Evolutionary conservation across 2,888 invertebrate species (phyloP).

Genomic region (Drosophila crucigera): DNA sequence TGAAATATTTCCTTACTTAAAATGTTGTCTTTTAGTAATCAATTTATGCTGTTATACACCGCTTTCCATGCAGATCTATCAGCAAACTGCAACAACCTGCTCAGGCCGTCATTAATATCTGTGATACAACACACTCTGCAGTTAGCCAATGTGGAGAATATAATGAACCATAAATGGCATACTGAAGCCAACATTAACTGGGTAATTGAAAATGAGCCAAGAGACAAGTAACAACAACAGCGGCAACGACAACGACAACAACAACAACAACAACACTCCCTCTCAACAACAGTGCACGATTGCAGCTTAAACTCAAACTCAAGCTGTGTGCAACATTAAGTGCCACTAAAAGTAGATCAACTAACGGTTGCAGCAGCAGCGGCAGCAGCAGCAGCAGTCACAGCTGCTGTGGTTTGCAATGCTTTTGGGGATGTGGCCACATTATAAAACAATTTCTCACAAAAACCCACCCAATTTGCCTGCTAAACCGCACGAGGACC

Average conservation of each 20-base stretch:
- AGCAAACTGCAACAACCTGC: constrained; percentile 8
- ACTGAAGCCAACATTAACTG: constrained; percentile 59
- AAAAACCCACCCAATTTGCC: constrained; percentile 73
- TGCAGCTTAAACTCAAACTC: constrained; percentile 14
- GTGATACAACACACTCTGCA: neutral
- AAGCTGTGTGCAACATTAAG: constrained; percentile 60
- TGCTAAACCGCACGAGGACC: constrained; percentile 52
- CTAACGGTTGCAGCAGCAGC: constrained; percentile 60
- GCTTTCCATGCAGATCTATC: constrained; percentile 2
- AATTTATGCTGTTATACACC: neutral
- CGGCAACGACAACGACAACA: neutral
- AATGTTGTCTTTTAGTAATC: neutral
- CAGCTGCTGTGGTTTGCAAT: constrained; percentile 7
- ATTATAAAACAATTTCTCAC: constrained; percentile 76
- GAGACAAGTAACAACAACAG: constrained; percentile 14
- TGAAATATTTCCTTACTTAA: neutral
- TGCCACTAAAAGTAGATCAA: constrained; percentile 70
- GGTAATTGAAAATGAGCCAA: constrained; percentile 66
- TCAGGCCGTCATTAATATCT: constrained; percentile 26
- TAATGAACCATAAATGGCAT: constrained; percentile 71
- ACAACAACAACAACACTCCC: constrained; percentile 1
- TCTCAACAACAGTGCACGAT: constrained; percentile 12
- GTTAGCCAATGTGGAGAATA: constrained; percentile 52
- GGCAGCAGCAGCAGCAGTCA: neutral
- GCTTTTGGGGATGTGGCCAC: constrained; percentile 57